Evolutionary conservation across 92 coral and sea anemone genomes (phyloP).

Genomic region (Montipora capitata): DNA sequence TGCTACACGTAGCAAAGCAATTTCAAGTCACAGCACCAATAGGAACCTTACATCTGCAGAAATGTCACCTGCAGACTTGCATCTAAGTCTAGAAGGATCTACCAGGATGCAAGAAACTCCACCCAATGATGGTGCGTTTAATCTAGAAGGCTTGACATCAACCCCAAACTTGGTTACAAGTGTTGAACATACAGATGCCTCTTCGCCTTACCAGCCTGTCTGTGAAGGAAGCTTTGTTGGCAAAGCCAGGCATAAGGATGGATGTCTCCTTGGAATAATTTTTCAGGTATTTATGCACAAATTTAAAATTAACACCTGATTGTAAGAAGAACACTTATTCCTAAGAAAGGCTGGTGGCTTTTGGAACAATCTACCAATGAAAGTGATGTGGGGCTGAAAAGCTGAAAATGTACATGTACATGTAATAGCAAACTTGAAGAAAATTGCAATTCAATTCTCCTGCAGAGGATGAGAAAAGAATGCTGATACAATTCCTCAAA

Average conservation of each 20-base stretch:
- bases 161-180: slow-evolving; percentile 91
- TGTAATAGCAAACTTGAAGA: no score
- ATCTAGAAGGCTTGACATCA: slow-evolving; percentile 82
- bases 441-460: no score
- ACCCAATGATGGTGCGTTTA: slow-evolving; percentile 41
- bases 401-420: no score
- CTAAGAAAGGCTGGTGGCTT: no score
- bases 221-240: slow-evolving; percentile 96
- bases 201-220: slow-evolving; percentile 92
- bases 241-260: slow-evolving; percentile 92
- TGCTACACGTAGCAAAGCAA: slow-evolving; percentile 10
- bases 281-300: slow-evolving; percentile 82
- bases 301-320: no score
- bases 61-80: slow-evolving; percentile 12
- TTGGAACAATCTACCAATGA: no score
- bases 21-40: slow-evolving; percentile 12
- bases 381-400: no score
- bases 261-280: slow-evolving; percentile 89
- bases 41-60: slow-evolving; percentile 21
- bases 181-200: slow-evolving; percentile 76
- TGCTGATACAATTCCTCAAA: no score
- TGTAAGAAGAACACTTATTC: no score
- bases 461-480: no score
- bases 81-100: slow-evolving; percentile 10
- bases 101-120: slow-evolving; percentile 59